Evolutionary conservation across 1,140 invertebrate species (phyloP), one percentile per base, ranked within the genome.

Genomic region (Rhagoletis zephyria): DNA sequence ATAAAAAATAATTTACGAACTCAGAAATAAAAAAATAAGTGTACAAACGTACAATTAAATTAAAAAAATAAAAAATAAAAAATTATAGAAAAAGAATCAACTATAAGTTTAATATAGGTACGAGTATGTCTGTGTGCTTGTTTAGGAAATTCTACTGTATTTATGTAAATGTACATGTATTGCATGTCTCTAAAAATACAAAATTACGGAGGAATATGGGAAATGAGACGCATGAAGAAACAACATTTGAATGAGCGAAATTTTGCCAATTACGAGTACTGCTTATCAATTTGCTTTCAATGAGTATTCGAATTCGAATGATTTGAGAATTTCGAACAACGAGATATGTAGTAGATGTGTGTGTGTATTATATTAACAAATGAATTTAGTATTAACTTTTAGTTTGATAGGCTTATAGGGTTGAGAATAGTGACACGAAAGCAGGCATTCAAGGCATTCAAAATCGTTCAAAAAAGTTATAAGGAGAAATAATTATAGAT

Each of bases 401-500:
- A 14, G 4, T 30, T 67, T 81, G 74, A 81, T 19, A 56, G 4
- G 14, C 16, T 81, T 81, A 56, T n/a, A n/a, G n/a, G 16, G 48
- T 81, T 81, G 48, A 81, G 48, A 81, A 14, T 63, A n/a, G 74
- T 81, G 74, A 81, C 86, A 70, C 45, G 85, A 74, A 67, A 87
- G 40, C 70, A 87, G 85, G 85, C 88, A 88, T 85, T 87, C 59
- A 87, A 88, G 87, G 87, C 88, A 88, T 88, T 88, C 88, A 87
- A 85, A 60, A 74, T 74, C 67, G 67, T 74, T 14, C 67, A 81
- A 56, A 56, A 81, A 51, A 9, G 16, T 81, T n/a, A 59, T 59
- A 19, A 19, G 48, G 19, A n/a, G 4, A 9, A 81, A 59, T 56
- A 56, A 56, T 5, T 56, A 19, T 81, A 81, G 40, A 48, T 48